Evolutionary conservation across 2,113 vertebrate species (phyloP).

Genomic region (human): DNA sequence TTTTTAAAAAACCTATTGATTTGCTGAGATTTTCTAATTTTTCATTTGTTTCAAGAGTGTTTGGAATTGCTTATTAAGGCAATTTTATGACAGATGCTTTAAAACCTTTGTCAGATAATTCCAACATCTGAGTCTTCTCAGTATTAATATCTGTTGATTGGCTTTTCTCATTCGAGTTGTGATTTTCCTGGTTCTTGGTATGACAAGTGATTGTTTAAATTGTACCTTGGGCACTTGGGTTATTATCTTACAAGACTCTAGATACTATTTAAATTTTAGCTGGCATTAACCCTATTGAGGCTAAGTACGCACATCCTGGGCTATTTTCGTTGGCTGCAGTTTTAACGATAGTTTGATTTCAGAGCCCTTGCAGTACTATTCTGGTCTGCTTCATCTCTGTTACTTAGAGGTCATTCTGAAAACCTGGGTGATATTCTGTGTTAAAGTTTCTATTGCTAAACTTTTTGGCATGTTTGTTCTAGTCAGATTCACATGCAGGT

Average conservation of each 20-base stretch:
- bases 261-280: constrained; percentile 4
- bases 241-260: constrained; percentile 18
- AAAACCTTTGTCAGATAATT: constrained; percentile 40
- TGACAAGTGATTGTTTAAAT: not conserved
- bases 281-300: not conserved
- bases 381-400: constrained; percentile 4
- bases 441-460: not conserved
- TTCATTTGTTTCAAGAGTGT: constrained; percentile 34
- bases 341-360: not conserved
- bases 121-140: not conserved
- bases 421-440: not conserved
- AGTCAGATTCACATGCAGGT: not conserved
- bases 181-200: constrained; percentile 17
- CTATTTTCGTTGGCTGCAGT: not conserved
- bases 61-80: not conserved
- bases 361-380: not conserved
- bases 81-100: constrained; percentile 21
- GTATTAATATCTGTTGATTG: not conserved
- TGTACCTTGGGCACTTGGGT: not conserved
- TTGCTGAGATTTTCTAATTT: constrained; percentile 35
- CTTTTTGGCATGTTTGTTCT: not conserved
- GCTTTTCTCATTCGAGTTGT: constrained; percentile 3
- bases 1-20: not conserved
- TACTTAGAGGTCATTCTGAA: constrained; percentile 15
- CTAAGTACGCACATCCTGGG: not conserved